Base-by-base conservation (phyloP, 35 echinoderm and acorn worm species). In the Apostichopus californicus region DNA sequence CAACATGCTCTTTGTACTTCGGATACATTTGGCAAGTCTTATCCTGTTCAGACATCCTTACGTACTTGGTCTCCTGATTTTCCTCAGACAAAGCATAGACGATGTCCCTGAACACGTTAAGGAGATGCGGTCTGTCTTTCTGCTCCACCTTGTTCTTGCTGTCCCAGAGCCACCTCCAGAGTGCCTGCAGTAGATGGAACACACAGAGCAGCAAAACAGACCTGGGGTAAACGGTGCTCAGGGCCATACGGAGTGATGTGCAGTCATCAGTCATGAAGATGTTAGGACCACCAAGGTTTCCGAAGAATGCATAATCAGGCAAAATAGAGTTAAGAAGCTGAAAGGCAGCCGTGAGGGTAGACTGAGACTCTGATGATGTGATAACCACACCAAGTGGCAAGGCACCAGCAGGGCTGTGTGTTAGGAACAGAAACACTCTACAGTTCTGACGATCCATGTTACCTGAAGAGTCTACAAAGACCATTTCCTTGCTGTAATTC, bases 81-180 rank as follows among this genome's bases (percentile, higher is more conserved):
- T 28, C 20, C 13, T 73, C 70, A 13, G 13, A 13, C 70, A 73
- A 13, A 73, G 70, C 20, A 21, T 28, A 28, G 26, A 28, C 26
- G 26, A 28, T 28, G 26, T 28, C 26, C 26, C 26, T 28, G 18
- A 91, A 34, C 14, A 79, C 18, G 20, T 54, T 55, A 18, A 55
- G 54, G 5, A 82, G 46, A 28, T 80, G 23, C 15, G 24, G 78
- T 28, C 78, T 80, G 53, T 80, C 53, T 28, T 80, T 15, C 23
- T 55, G 58, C 20, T 6, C 8, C 13, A 94, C 80, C 25, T 81
- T 15, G 54, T 92, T 87, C 54, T 94, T 94, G 18, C 34, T 60
- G 58, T 92, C 64, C 96, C 91, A 97, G 73, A 97, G 65, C 93
- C 93, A 97, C 59, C 93, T 91, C 90, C 95, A 96, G 8, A 89